Conservation (phyloP, 2,888 invertebrate species). For the Auanema sp. region DNA sequence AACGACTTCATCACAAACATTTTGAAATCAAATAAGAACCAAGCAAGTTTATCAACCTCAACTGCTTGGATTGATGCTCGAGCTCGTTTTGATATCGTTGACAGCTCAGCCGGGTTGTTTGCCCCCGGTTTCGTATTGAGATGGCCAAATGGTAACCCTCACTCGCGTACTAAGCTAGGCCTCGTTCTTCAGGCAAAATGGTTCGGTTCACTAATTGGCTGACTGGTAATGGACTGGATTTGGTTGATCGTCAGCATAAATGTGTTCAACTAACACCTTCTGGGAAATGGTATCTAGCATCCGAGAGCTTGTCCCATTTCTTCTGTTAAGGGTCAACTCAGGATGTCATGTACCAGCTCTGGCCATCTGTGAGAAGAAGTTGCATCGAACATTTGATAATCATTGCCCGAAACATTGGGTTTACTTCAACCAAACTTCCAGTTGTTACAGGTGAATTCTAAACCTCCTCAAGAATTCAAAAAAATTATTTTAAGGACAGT, state of each 20-base stretch:
- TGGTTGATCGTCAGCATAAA: constrained; percentile 25
- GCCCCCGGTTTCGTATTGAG: constrained; percentile 51
- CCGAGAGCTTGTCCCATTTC: too few relatives aligned
- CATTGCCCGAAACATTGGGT: constrained; percentile 47
- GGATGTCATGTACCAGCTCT: constrained; percentile 30
- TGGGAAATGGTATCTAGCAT: constrained; percentile 33
- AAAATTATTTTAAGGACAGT: constrained; percentile 15
- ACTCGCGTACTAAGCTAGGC: not conserved
- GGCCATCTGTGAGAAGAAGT: constrained; percentile 45
- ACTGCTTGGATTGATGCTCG: constrained; percentile 47
- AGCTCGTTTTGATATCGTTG: constrained; percentile 50
- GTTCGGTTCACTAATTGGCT: constrained; percentile 48
- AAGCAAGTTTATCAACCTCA: not conserved
- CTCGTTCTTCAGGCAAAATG: constrained; percentile 29
- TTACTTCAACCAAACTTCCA: constrained; percentile 35
- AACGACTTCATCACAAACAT: constrained; percentile 37
- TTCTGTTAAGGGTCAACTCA: constrained; percentile 20
- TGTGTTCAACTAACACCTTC: constrained; percentile 38
- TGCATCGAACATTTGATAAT: constrained; percentile 33
- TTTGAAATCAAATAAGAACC: not conserved
- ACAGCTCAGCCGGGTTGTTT: constrained; percentile 46
- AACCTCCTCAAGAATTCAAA: not conserved
- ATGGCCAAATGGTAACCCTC: constrained; percentile 44
- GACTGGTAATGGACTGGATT: constrained; percentile 29
- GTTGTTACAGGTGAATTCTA: constrained; percentile 36